phyloP scores from a whole-genome alignment of 1,140 invertebrate species.

The Caenorhabditis remanei region DNA sequence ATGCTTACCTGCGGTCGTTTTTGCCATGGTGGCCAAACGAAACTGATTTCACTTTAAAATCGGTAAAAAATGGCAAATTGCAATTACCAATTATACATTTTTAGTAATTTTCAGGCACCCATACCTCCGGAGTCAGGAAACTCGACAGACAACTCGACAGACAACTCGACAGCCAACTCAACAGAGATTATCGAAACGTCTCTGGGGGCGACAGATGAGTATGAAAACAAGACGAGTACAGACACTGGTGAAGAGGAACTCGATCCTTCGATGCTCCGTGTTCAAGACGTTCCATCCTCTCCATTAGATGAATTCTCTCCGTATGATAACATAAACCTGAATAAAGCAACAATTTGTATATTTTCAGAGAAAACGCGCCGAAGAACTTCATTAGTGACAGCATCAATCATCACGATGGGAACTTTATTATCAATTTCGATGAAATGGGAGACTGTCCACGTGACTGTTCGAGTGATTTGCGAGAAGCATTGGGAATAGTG shows the following conservation, averaged over 20 bases:
- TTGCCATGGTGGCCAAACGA: slow-evolving; percentile 27
- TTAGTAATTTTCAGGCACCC: neutral
- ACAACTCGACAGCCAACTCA: neutral
- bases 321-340: neutral
- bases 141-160: neutral
- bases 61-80: neutral
- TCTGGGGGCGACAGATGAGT: neutral
- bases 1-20: slow-evolving; percentile 19
- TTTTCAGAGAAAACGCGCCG: neutral
- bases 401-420: neutral
- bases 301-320: slow-evolving; percentile 19
- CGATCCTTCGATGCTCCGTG: neutral
- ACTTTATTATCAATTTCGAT: slow-evolving; percentile 33
- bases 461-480: slow-evolving; percentile 44
- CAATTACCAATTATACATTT: neutral
- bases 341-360: no score
- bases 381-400: neutral
- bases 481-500: slow-evolving; percentile 13
- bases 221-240: neutral
- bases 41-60: neutral
- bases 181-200: neutral
- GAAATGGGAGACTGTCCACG: slow-evolving; percentile 45
- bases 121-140: neutral
- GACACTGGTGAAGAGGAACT: neutral
- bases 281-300: neutral